Evolutionary conservation across 2,113 vertebrate species (phyloP), one percentile per base, ranked within the genome.

Genomic region (Lasiurus borealis): DNA sequence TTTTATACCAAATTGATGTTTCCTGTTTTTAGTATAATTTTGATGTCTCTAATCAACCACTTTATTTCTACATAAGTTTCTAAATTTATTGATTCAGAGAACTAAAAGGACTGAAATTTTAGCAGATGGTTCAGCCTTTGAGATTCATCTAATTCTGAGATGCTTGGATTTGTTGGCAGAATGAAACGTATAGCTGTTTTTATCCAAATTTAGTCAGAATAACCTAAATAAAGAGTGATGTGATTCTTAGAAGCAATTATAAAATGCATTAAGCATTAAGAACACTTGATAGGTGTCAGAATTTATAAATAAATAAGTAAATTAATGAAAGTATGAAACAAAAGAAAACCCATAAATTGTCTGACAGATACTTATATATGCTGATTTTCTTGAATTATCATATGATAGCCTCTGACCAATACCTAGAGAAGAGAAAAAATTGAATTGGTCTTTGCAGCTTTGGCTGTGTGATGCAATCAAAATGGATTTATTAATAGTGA

Each of bases 151-250:
- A 36, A 82, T 25, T n/a, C 34, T 94, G 62, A 86, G 73, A 78
- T 71, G 62, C 91, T 88, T 92, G 66, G n/a, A 7, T 78, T 95
- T 73, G 13, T 85, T 95, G 88, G 80, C 75, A 96, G 29, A 94
- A 82, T 57, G 90, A 93, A 90, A 86, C 36, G 2, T 66, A 59
- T 36, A 88, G 8, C 4, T 80, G 11, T 34, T 62, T 84, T 15
- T 13, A n/a, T 97, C 29, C 40, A 95, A 84, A 94, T 76, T 93
- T 95, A 95, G 62, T 85, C 5, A 64, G 50, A 86, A 57, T 36
- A 71, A 75, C 85, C n/a, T 92, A 95, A 95, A 93, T 69, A 89
- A 94, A 82, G n/a, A 94, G 10, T 64, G 50, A 81, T 93, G 5
- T 50, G 34, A 57, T 52, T 92, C 11, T 80, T 81, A 90, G 64